These are phyloP conservation scores for Lochmaea crataegi DNA, from an alignment of 2,888 invertebrate genomes.

Conservation along the genomic window DNA sequence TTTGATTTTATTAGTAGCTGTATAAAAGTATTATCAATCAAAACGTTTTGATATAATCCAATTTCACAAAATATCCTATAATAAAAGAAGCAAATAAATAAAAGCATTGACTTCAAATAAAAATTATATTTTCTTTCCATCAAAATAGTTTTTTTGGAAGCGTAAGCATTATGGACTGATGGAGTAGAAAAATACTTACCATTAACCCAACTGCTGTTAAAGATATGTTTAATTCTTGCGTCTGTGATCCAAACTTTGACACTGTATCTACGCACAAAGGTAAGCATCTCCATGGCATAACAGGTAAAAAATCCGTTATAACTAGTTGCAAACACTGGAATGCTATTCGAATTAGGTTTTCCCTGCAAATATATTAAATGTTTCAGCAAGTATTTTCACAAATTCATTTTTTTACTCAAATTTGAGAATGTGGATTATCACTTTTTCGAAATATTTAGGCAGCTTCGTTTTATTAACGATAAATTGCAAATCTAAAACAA, in stretches of 20 bases:
- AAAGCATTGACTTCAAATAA: too few relatives aligned
- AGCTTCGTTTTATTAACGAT: too few relatives aligned
- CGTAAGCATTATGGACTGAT: too few relatives aligned
- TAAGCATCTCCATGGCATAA: slow-evolving; percentile 92
- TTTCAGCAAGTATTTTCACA: not conserved
- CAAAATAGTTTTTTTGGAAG: too few relatives aligned
- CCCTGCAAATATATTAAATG: slow-evolving; percentile 68
- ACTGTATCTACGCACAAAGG: slow-evolving; percentile 92
- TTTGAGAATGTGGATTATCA: not conserved
- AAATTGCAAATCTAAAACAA: not conserved
- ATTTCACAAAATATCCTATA: too few relatives aligned
- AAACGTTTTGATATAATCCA: too few relatives aligned
- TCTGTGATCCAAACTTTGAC: slow-evolving; percentile 95
- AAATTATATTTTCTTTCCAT: too few relatives aligned
- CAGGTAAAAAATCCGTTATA: slow-evolving; percentile 92
- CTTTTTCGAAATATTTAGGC: too few relatives aligned
- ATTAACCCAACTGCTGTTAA: slow-evolving; percentile 96
- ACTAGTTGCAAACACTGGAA: slow-evolving; percentile 97
- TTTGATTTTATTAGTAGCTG: too few relatives aligned
- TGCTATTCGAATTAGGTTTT: slow-evolving; percentile 90
- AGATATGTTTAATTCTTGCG: slow-evolving; percentile 96
- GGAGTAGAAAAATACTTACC: slow-evolving; percentile 68
- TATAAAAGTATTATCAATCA: too few relatives aligned
- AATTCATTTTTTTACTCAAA: not conserved
- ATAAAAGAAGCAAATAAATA: too few relatives aligned